Percentiles rank a stretch among this genome's conserved stretches.
Conservation (phyloP, 2,888 invertebrate species). For the Coenonympha arcania region DNA sequence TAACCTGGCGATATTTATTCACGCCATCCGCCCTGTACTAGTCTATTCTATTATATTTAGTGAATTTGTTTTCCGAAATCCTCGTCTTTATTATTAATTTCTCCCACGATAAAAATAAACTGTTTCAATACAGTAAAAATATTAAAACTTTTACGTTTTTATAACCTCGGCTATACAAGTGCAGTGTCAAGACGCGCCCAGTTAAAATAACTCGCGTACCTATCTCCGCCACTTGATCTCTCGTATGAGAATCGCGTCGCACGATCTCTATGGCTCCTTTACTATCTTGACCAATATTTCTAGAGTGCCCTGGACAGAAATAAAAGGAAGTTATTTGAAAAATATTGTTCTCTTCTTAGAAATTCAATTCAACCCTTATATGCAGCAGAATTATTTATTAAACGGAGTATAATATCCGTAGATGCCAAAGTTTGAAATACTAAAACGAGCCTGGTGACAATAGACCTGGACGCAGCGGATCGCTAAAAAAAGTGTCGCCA, state of each 20-base stretch:
- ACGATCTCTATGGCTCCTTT: conserved; percentile 2
- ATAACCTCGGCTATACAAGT: not conserved
- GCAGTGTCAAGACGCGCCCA: not conserved
- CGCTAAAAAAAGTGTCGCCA: no score
- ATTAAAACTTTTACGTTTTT: not conserved
- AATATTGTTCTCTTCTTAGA: not conserved
- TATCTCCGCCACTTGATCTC: conserved; percentile 7
- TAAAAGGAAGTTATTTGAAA: not conserved
- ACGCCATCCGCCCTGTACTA: no score
- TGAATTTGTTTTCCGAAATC: no score
- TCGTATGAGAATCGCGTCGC: not conserved
- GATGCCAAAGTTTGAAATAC: no score
- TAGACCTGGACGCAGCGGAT: no score
- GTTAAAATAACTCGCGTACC: conserved; percentile 5
- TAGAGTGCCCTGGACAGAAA: not conserved
- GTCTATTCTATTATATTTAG: no score
- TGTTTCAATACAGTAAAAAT: not conserved
- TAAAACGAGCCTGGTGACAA: no score
- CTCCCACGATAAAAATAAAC: no score
- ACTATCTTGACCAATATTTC: conserved; percentile 4
- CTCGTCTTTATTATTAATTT: no score
- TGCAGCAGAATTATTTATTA: not conserved
- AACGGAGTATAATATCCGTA: not conserved
- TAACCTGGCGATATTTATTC: no score
- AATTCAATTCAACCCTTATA: not conserved